These are phyloP conservation scores for Solea solea DNA, from an alignment of 2,113 vertebrate genomes.

Conservation along the genomic window DNA sequence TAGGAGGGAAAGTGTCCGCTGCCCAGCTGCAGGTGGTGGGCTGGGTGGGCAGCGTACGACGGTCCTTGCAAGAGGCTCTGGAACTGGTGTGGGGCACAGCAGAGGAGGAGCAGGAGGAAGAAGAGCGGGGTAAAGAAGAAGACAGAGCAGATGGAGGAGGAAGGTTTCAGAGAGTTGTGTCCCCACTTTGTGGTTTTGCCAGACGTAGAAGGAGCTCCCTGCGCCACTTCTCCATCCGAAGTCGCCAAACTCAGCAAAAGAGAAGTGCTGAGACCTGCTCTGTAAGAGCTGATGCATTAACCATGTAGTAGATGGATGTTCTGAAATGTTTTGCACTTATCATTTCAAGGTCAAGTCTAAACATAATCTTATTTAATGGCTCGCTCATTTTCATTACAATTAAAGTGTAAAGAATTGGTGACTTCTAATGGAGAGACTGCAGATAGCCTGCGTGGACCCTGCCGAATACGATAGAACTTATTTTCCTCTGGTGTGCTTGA, in stretches of 20 bases:
- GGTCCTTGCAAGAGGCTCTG: conserved; percentile 89
- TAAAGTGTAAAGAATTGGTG: too few relatives aligned
- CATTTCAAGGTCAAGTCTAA: not conserved
- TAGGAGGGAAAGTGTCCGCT: conserved; percentile 89
- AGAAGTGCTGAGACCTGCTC: conserved; percentile 79
- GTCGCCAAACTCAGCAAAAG: conserved; percentile 84
- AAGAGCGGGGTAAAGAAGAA: conserved; percentile 41
- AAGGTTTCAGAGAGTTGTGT: conserved; percentile 86
- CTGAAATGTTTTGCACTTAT: not conserved
- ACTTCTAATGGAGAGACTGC: too few relatives aligned
- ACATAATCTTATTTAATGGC: not conserved
- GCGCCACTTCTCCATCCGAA: conserved; percentile 84
- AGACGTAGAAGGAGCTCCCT: conserved; percentile 88
- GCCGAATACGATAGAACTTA: too few relatives aligned
- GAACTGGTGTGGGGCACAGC: conserved; percentile 81
- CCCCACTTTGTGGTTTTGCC: conserved; percentile 88
- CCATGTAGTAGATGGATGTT: not conserved
- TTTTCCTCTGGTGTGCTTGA: too few relatives aligned
- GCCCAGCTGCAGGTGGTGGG: conserved; percentile 89
- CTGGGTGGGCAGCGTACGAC: conserved; percentile 87
- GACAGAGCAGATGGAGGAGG: conserved; percentile 55
- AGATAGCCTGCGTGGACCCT: too few relatives aligned
- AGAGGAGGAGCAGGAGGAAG: conserved; percentile 67
- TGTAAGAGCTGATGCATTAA: conserved; percentile 79
- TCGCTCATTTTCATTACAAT: not conserved